phyloP scores from a whole-genome alignment of 2,113 vertebrate genomes.

The Cyrtonyx montezumae region DNA sequence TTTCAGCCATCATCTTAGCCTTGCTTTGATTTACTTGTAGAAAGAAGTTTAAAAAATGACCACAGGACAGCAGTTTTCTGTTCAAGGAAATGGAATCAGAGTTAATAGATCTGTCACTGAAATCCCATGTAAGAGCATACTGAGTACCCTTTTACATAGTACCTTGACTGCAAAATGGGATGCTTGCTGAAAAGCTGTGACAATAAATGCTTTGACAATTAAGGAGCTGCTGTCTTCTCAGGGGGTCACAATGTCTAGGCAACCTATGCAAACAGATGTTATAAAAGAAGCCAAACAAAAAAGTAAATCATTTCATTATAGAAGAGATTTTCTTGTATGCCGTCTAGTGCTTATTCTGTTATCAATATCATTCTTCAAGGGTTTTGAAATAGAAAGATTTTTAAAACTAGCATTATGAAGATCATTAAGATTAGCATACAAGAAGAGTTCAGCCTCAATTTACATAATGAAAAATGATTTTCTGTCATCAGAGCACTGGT shows the following conservation, averaged over 20 bases:
- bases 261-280: background rate
- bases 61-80: constrained; percentile 15
- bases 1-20: background rate
- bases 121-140: background rate
- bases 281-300: background rate
- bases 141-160: background rate
- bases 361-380: background rate
- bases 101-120: constrained; percentile 20
- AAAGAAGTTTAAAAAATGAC: constrained; percentile 12
- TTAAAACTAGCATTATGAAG: background rate
- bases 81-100: background rate
- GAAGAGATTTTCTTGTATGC: background rate
- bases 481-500: background rate
- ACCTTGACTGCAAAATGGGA: background rate
- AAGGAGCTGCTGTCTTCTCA: background rate
- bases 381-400: background rate
- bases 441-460: background rate
- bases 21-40: background rate
- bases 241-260: background rate
- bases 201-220: background rate
- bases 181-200: constrained; percentile 3
- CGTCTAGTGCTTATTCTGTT: background rate
- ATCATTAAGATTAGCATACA: background rate
- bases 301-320: background rate
- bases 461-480: background rate